Base-by-base conservation (phyloP, 2,888 invertebrate species). In the Drosophila infuscata region DNA sequence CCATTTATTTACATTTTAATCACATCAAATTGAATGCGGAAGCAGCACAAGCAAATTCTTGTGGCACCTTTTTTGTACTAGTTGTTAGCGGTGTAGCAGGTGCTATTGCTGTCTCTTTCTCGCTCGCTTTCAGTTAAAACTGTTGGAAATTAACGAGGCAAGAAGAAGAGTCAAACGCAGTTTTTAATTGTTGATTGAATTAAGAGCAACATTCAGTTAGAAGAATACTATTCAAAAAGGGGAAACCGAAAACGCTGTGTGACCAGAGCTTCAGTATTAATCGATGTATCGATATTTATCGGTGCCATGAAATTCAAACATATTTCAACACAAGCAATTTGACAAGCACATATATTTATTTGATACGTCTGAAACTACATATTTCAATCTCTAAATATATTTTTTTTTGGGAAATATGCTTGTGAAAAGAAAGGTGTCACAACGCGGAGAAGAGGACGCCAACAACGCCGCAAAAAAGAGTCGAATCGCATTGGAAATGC, bases 401-500 rank as follows among this genome's bases (percentile, higher is more conserved):
- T 25, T 25, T 25, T 66, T 80, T 25, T 75, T 68, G 12, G 29
- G 32, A 48, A 59, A 60, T 32, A 70, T 25, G 74, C 57, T 69
- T 76, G 78, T 67, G 58, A 66, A 62, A 53, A 74, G 6, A n/a
- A 79, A 60, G 25, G 90, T 87, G 87, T 70, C 87, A 58, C 81
- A 87, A 38, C 83, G 89, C 32, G 90, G 86, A 51, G 71, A 71
- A 36, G 51, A 73, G 2, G 38, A 75, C 12, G 79, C 86, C 43
- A 83, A 77, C 63, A 88, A 84, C 57, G 81, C 70, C n/a, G 61
- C 77, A 7, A 83, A 90, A 66, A 70, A 83, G 7, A 74, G 77
- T 58, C 91, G 92, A 9, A 58, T 72, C 3, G 49, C 20, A 36
- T 0, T 93, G 53, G 90, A 92, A 2, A 65, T 93, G 54, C 93